Evolutionary conservation across 2,888 invertebrate species (phyloP), one percentile per base, ranked within the genome.

Genomic region (Prosopocoilus inquinatus): DNA sequence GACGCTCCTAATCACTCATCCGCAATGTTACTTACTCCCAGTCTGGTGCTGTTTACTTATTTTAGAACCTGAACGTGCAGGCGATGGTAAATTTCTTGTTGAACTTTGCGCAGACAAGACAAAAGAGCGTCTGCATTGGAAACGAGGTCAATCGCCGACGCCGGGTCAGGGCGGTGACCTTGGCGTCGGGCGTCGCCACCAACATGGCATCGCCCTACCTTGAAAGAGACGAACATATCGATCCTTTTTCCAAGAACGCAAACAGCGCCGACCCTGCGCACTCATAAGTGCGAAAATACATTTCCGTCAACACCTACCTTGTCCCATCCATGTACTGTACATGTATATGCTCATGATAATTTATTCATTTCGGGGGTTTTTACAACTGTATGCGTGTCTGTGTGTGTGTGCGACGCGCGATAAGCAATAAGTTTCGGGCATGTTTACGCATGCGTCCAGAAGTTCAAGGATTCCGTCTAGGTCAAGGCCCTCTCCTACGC

Each of bases 131-230:
- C 69, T 70, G 64, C 66, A 64, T 55, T 62, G 61, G 64, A 67
- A 72, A 72, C 68, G 68, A 70, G 73, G 73, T 72, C 73, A 73
- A 71, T 70, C 69, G 66, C 71, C 72, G 70, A 63, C 70, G 71
- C 62, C 71, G 70, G 68, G 70, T 69, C 70, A 70, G 71, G 72
- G 65, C 70, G 71, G 69, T 71, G 71, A 71, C 73, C 71, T 72
- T 73, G 72, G 67, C 57, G 61, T 34, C 53, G 60, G 59, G 65
- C 64, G 63, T 62, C 60, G 64, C 63, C 61, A 50, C 44, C 46
- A 59, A 64, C 61, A 67, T 63, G 65, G 65, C 62, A 62, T 62
- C 64, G 63, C 58, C 65, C 66, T 63, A 63, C 64, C 65, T 66
- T 65, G 65, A 66, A 65, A 62, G 61, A 65, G 65, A 65, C 64